Conservation (phyloP, 1,140 invertebrate species). For the Sycobia sp. region DNA sequence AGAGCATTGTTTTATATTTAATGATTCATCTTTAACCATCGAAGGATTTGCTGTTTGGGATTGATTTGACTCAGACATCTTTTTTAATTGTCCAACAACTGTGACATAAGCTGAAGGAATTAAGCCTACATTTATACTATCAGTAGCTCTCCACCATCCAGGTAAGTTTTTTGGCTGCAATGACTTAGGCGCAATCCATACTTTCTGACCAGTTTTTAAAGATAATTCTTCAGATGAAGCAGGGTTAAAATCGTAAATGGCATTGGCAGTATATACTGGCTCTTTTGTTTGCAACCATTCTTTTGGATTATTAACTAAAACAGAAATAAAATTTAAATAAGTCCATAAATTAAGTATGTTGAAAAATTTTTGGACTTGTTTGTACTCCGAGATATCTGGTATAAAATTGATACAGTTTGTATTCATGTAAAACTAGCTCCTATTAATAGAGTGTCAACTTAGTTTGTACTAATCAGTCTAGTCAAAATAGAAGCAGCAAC, state of each 20-base stretch:
- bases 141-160: conserved; percentile 78
- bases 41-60: conserved; percentile 13
- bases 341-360: conserved; percentile 1
- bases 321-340: conserved; percentile 26
- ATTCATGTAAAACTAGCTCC: no score
- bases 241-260: conserved; percentile 78
- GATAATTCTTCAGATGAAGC: conserved; percentile 76
- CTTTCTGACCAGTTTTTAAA: conserved; percentile 75
- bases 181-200: conserved; percentile 82
- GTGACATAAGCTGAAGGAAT: conserved; percentile 81
- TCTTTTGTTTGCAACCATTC: conserved; percentile 67
- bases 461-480: no score
- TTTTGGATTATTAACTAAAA: conserved; percentile 48
- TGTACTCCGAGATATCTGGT: no score
- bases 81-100: conserved; percentile 50
- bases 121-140: conserved; percentile 73
- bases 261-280: conserved; percentile 73
- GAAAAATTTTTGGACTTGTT: no score
- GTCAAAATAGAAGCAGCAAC: no score
- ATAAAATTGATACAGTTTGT: no score
- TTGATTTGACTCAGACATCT: conserved; percentile 42
- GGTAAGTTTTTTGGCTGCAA: conserved; percentile 74
- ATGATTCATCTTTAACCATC: no score
- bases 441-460: no score
- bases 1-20: background rate